Evolutionary conservation across 2,888 invertebrate genomes (phyloP).

Genomic region (Phyllotreta striolata): DNA sequence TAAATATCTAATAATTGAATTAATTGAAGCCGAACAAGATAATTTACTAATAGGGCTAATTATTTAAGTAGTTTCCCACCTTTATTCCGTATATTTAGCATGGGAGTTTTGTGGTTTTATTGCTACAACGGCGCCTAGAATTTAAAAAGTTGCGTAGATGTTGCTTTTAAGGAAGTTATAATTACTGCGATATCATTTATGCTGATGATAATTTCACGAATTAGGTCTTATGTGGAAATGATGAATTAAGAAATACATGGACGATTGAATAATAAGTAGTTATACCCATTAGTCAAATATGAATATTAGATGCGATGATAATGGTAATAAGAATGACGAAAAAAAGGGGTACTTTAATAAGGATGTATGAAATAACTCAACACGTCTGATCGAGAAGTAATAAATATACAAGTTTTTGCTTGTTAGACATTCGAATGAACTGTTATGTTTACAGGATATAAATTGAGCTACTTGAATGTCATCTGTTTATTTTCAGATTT

Average conservation of each 20-base stretch:
- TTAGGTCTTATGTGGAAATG: not conserved
- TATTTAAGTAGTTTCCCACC: conserved; percentile 40
- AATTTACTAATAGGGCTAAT: conserved; percentile 40
- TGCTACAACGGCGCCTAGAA: conserved; percentile 15
- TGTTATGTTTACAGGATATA: conserved; percentile 41
- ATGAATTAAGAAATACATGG: not conserved
- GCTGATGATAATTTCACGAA: not conserved
- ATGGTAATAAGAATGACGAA: conserved; percentile 19
- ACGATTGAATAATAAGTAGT: not conserved
- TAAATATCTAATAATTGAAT: conserved; percentile 43
- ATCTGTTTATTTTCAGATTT: conserved; percentile 38
- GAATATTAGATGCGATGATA: not conserved
- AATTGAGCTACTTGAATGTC: conserved; percentile 37
- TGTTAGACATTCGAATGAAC: conserved; percentile 37
- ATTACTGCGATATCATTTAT: too few relatives aligned
- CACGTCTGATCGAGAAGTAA: conserved; percentile 33
- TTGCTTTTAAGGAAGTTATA: not conserved
- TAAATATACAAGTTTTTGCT: conserved; percentile 42
- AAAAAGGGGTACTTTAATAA: conserved; percentile 28
- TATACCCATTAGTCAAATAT: not conserved
- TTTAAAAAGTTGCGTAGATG: conserved; percentile 1
- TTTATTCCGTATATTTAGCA: conserved; percentile 37
- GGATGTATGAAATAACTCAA: conserved; percentile 33
- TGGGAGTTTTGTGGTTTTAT: conserved; percentile 17
- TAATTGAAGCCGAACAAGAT: conserved; percentile 38